Evolutionary conservation across 92 coral and sea anemone genomes (phyloP), one percentile per base, ranked within the genome.

Genomic region (Umimayanthus chanpuru): DNA sequence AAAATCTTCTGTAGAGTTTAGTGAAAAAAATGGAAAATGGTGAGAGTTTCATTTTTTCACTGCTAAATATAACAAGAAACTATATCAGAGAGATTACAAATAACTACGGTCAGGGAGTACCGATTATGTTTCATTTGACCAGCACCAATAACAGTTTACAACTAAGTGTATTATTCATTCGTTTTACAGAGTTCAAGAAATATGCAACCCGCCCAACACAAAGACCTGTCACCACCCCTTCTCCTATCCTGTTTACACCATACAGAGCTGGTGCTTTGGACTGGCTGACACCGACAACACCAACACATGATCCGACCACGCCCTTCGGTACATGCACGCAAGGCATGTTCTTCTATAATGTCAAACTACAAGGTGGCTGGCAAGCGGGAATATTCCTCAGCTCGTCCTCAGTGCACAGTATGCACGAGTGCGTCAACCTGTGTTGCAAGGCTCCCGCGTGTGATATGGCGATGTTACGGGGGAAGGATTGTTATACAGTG

Each of bases 331-430:
- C 84, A 80, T 94, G 98, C 81, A 91, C 95, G 4, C 94, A 93
- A 73, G 93, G 94, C 43, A 93, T 94, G 95, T 93, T 93, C 88
- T 95, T 94, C 90, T 96, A 96, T 56, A 91, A 94, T 66, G 99
- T 96, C 21, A 93, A 91, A 43, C 90, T 96, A 14, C 89, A 91
- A 21, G 96, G 98, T 28, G 98, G 99, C 30, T 88, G 93, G 93
- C 86, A 93, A 43, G 96, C 97, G 2, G 98, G 96, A 30, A 93
- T 86, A 64, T 88, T 95, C 50, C 94, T 93, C 40, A 90, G 89
- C 12, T 86, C 88, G 7, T 77, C 94, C 1, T 83, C 11, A 12
- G 96, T 90, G 15, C 73, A 53, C 21, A 72, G 87, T 70, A 94
- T 97, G 99, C 90, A 94, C 6, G 88, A 91, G 36, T 97, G 99